Evolutionary conservation across 2,888 invertebrate genomes (phyloP).

Genomic region (Dolichopus griseipennis): DNA sequence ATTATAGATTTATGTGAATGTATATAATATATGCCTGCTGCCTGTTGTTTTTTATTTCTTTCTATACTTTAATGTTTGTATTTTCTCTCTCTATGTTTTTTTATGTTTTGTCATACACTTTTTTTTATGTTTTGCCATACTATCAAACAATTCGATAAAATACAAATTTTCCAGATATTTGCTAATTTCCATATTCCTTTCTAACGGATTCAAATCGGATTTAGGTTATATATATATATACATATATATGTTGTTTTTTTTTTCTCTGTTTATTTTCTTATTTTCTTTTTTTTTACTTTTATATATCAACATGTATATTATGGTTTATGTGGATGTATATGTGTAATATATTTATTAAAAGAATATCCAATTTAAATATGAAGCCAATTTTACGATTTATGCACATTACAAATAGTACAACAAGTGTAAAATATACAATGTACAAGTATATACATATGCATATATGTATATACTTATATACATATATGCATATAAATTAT

Average conservation of each 20-base stretch:
- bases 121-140: not conserved
- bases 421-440: no score
- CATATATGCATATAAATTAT: no score
- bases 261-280: not conserved
- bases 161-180: constrained; percentile 6
- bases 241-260: no score
- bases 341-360: not conserved
- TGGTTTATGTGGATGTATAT: not conserved
- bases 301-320: not conserved
- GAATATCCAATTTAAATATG: not conserved
- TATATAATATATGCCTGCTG: no score
- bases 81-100: no score
- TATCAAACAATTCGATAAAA: not conserved
- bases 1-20: no score
- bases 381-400: not conserved
- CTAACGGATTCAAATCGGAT: not conserved
- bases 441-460: no score
- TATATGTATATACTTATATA: no score
- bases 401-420: no score
- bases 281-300: not conserved
- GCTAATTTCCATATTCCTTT: not conserved
- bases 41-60: no score
- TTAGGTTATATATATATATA: not conserved
- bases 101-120: no score
- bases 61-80: no score